phyloP scores from a whole-genome alignment of 2,113 vertebrate genomes.

The Turnix velox region DNA sequence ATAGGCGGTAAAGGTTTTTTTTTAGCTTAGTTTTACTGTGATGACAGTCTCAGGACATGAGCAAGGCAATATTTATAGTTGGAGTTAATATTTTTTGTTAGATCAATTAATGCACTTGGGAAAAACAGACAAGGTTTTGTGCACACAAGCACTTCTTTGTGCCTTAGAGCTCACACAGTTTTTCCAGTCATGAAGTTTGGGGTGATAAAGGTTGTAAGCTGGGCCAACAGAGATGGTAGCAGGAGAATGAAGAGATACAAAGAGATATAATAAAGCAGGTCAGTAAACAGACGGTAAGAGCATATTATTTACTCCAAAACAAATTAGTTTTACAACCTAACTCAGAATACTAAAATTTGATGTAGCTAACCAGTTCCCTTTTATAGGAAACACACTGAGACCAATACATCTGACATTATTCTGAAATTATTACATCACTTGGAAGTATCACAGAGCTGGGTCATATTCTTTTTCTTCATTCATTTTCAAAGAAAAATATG shows the following conservation, averaged over 20 bases:
- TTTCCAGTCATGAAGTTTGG: neutral
- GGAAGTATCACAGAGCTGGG: neutral
- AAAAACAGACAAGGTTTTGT: neutral
- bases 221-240: neutral
- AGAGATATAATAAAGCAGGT: neutral
- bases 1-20: neutral
- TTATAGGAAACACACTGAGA: neutral
- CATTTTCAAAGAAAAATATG: neutral
- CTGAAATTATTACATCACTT: neutral
- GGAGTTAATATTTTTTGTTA: neutral
- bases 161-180: neutral
- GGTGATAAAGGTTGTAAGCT: neutral
- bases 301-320: neutral
- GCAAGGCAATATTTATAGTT: neutral
- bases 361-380: neutral
- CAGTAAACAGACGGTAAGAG: neutral
- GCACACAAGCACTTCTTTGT: neutral
- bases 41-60: neutral
- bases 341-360: neutral
- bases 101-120: neutral
- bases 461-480: neutral
- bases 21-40: neutral
- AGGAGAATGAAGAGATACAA: neutral
- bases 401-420: neutral
- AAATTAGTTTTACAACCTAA: neutral